These are phyloP conservation scores for Ramazzottius varieornatus DNA, from an alignment of 2,888 invertebrate species.

Conservation along the genomic window DNA sequence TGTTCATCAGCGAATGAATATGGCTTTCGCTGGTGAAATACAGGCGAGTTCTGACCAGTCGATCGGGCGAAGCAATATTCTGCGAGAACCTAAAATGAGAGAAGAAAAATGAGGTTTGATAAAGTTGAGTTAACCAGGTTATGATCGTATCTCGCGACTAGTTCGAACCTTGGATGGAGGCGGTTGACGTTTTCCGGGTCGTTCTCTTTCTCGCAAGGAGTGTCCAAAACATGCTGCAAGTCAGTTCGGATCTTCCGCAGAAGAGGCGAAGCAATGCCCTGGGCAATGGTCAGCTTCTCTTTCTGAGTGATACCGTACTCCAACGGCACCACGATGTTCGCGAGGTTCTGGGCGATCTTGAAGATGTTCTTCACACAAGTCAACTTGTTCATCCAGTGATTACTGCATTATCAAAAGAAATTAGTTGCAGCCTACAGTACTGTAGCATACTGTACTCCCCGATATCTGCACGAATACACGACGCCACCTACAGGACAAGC, in stretches of 20 bases:
- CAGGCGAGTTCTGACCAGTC: conserved; percentile 87
- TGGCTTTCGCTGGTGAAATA: conserved; percentile 99
- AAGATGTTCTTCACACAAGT: background rate
- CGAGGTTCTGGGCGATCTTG: background rate
- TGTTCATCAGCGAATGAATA: conserved; percentile 84
- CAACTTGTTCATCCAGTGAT: background rate
- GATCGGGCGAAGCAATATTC: conserved; percentile 85
- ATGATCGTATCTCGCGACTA: no score
- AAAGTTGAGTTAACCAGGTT: no score
- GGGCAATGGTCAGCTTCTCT: conserved; percentile 83
- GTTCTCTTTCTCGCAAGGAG: conserved; percentile 23
- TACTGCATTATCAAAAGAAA: no score
- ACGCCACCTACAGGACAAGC: no score
- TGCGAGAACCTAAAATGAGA: conserved; percentile 50
- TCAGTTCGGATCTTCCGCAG: conserved; percentile 82
- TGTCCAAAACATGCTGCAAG: conserved; percentile 54
- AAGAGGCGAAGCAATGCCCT: conserved; percentile 85
- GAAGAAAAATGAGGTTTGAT: conserved; percentile 5
- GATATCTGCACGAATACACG: no score
- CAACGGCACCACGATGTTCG: conserved; percentile 15
- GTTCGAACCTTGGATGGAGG: conserved; percentile 53
- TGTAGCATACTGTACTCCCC: no score
- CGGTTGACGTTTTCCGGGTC: conserved; percentile 81
- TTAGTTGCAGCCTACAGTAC: no score
- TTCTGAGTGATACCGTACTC: conserved; percentile 85